Percentiles rank a stretch among this genome's conserved stretches.
These are phyloP conservation scores for Drosophila atroscutellata DNA, from an alignment of 2,888 invertebrate species.

Conservation along the genomic window DNA sequence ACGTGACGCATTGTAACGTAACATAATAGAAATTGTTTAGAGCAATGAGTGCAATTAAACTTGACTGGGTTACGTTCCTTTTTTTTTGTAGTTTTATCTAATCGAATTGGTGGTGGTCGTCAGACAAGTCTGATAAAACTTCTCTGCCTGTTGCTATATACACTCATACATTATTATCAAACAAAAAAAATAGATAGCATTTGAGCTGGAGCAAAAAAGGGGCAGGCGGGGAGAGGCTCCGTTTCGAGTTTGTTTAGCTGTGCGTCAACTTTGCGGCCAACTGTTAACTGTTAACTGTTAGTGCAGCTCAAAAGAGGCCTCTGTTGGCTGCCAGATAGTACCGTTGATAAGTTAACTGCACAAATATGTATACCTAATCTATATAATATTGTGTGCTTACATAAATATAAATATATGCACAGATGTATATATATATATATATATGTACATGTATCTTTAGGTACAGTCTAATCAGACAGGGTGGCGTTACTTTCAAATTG, in stretches of 20 bases:
- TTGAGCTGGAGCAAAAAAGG: slow-evolving; percentile 3
- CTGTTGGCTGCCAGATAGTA: slow-evolving; percentile 66
- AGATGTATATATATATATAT: not conserved
- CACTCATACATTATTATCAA: not conserved
- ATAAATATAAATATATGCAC: not conserved
- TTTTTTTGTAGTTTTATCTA: slow-evolving; percentile 35
- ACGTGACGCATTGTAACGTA: not conserved
- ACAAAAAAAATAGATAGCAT: slow-evolving; percentile 51
- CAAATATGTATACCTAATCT: slow-evolving; percentile 40
- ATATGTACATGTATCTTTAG: not conserved
- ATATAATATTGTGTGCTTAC: slow-evolving; percentile 4
- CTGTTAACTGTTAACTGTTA: slow-evolving; percentile 32
- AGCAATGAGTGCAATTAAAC: slow-evolving; percentile 34
- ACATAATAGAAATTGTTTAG: slow-evolving; percentile 1
- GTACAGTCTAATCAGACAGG: slow-evolving; percentile 75
- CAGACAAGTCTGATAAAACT: slow-evolving; percentile 54
- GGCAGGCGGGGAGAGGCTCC: slow-evolving; percentile 28
- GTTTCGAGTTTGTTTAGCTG: slow-evolving; percentile 70
- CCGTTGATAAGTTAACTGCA: slow-evolving; percentile 63
- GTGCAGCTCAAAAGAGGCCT: slow-evolving; percentile 65
- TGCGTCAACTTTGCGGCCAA: slow-evolving; percentile 47
- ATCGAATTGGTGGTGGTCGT: slow-evolving; percentile 37
- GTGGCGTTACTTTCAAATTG: slow-evolving; percentile 65
- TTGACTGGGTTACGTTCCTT: slow-evolving; percentile 7
- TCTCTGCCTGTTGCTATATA: not conserved